Evolutionary conservation across 2,888 invertebrate genomes (phyloP).

Genomic region (Augochlorella aurata): DNA sequence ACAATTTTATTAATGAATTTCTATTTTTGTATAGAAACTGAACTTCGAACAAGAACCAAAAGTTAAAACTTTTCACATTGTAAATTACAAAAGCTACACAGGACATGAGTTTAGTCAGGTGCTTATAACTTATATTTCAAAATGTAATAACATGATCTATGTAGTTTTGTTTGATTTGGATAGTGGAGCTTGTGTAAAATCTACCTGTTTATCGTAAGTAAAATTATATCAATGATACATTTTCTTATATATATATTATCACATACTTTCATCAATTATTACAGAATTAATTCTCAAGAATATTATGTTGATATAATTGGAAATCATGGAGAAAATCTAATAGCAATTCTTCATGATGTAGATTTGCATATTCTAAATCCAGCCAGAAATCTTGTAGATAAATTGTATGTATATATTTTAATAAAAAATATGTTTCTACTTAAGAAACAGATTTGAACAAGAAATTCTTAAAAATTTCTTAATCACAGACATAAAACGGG

Average conservation of each 20-base stretch:
- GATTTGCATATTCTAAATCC: conserved; percentile 76
- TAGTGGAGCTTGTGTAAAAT: conserved; percentile 67
- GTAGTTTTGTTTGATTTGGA: conserved; percentile 72
- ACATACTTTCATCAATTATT: conserved; percentile 11
- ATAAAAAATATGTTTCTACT: conserved; percentile 5
- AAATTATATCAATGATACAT: not conserved
- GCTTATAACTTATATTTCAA: conserved; percentile 70
- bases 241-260: not conserved
- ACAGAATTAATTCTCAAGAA: conserved; percentile 57
- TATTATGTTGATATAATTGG: conserved; percentile 79
- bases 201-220: conserved; percentile 58
- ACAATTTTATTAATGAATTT: conserved; percentile 19
- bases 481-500: conserved; percentile 64
- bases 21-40: conserved; percentile 68
- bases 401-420: conserved; percentile 67
- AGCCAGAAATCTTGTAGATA: conserved; percentile 68
- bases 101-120: conserved; percentile 67
- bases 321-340: conserved; percentile 77
- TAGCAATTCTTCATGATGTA: conserved; percentile 73
- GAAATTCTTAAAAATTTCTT: not conserved
- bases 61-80: conserved; percentile 77
- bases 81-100: conserved; percentile 67
- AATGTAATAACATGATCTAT: conserved; percentile 44
- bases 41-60: conserved; percentile 62
- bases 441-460: not conserved